A percentile compares a stretch with the other conserved stretches of the same genome.
Conservation (phyloP, 1,140 invertebrate genomes). For the Pachypsylla venusta region DNA sequence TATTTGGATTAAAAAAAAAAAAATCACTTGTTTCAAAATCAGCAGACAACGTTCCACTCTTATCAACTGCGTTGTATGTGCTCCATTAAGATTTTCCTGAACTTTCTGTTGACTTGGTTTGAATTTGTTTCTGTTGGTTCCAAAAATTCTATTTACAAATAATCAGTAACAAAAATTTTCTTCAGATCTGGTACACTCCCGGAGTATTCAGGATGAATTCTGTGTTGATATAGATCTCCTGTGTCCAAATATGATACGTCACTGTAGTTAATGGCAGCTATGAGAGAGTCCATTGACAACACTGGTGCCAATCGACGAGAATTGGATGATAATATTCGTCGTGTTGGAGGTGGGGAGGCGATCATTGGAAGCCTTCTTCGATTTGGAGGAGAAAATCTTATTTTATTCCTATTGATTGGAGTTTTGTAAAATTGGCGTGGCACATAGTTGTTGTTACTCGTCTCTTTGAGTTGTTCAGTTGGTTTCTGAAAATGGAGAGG, state of each 20-base stretch:
- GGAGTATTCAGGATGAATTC: slow-evolving; percentile 9
- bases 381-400: neutral
- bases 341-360: slow-evolving; percentile 19
- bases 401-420: neutral
- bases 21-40: too few species aligned
- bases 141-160: slow-evolving; percentile 17
- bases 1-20: too few species aligned
- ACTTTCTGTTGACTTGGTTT: too few species aligned
- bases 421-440: neutral
- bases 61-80: too few species aligned
- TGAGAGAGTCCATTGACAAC: slow-evolving; percentile 21
- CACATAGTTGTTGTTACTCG: slow-evolving; percentile 4
- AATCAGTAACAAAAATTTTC: slow-evolving; percentile 21
- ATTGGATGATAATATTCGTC: neutral
- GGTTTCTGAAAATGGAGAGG: neutral
- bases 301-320: slow-evolving; percentile 18
- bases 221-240: slow-evolving; percentile 11
- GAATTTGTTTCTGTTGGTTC: too few species aligned
- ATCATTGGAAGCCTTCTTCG: neutral
- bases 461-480: neutral
- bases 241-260: slow-evolving; percentile 17
- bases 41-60: too few species aligned
- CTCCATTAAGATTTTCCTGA: too few species aligned
- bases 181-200: slow-evolving; percentile 22
- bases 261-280: slow-evolving; percentile 15